Conservation (phyloP, 1,140 invertebrate genomes). For the Nephotettix cincticeps region DNA sequence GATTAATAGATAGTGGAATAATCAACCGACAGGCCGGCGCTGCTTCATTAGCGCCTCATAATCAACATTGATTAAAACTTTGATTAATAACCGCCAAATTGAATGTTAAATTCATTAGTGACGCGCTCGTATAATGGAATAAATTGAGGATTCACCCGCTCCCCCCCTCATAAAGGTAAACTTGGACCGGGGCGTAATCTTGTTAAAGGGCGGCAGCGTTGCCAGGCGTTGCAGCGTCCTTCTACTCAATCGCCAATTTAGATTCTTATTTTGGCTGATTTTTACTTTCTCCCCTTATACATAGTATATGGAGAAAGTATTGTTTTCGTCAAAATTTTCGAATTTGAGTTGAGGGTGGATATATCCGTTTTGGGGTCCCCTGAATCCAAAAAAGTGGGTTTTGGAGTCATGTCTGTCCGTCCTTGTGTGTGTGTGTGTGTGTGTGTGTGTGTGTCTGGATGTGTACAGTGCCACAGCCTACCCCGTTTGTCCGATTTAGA, state of each 20-base stretch:
- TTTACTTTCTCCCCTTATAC: no score
- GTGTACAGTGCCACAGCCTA: no score
- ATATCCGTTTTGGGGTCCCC: no score
- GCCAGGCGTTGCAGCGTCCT: no score
- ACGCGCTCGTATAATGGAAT: constrained; percentile 28
- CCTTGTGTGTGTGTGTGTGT: constrained; percentile 20
- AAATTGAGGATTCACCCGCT: constrained; percentile 30
- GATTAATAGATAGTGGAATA: constrained; percentile 26
- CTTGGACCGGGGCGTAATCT: not conserved
- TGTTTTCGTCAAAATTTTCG: no score
- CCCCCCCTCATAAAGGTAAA: constrained; percentile 17
- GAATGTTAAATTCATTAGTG: constrained; percentile 33
- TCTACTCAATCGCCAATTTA: not conserved
- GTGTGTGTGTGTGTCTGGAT: constrained; percentile 20
- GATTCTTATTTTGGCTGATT: no score
- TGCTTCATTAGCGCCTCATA: constrained; percentile 30
- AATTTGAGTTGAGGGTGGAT: no score
- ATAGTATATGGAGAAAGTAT: no score
- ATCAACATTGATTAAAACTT: constrained; percentile 35
- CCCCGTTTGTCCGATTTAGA: no score
- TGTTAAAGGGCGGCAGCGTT: not conserved
- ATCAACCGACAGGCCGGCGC: constrained; percentile 22
- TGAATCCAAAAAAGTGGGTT: no score
- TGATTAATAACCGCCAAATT: constrained; percentile 33
- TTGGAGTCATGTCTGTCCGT: no score